A percentile compares a stretch with the other conserved stretches of the same genome.
Conservation (phyloP, 2,797 vertebrate genomes). For the Sandelia bainsii region DNA sequence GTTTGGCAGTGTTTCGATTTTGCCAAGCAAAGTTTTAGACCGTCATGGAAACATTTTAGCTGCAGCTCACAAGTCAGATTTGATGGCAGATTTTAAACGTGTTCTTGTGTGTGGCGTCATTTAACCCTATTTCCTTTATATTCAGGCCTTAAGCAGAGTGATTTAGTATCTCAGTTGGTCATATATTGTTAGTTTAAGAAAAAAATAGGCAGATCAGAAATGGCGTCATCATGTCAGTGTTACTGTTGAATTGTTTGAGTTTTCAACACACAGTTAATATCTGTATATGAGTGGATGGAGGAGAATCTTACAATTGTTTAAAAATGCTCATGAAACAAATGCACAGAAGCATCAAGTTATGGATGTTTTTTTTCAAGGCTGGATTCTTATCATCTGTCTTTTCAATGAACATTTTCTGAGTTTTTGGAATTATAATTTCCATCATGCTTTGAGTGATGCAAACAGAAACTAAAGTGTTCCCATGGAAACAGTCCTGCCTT, state of each 20-base stretch:
- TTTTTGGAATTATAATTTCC: not conserved
- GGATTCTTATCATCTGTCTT: not conserved
- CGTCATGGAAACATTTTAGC: no score
- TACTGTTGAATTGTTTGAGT: not conserved
- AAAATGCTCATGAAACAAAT: no score
- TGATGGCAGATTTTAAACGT: no score
- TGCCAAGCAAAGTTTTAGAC: no score
- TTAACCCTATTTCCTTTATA: not conserved
- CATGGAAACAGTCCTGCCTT: not conserved
- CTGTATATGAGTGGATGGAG: not conserved
- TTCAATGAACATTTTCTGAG: not conserved
- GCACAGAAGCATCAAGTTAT: no score
- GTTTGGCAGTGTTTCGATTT: no score
- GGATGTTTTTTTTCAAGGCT: not conserved
- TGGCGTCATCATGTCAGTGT: not conserved
- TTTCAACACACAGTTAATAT: not conserved
- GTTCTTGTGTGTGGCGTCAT: not conserved
- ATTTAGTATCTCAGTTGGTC: not conserved
- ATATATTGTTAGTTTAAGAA: not conserved
- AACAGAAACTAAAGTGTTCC: slow-evolving; percentile 2
- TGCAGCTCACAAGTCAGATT: no score
- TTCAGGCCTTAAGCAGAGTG: not conserved
- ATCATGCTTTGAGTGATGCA: slow-evolving; percentile 9
- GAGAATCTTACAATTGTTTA: not conserved
- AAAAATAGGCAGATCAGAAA: no score